A percentile compares a stretch with the other conserved stretches of the same genome.
Conservation (phyloP, 2,888 invertebrate genomes). For the Drosophila fungiperda region DNA sequence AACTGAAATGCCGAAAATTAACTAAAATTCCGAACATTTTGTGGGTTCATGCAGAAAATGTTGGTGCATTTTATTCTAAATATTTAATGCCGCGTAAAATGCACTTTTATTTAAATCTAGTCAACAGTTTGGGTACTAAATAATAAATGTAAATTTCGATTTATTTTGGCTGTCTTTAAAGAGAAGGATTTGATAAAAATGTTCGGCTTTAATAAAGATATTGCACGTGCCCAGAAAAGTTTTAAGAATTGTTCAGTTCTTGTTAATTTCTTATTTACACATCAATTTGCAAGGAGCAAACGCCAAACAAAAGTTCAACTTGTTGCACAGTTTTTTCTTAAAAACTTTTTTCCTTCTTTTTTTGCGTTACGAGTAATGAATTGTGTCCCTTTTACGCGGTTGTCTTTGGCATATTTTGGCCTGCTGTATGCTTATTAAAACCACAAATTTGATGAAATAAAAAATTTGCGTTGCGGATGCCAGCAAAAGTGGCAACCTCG, state of each 20-base stretch:
- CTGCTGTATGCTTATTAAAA: conserved; percentile 55
- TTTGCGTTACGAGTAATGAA: conserved; percentile 57
- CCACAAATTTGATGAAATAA: conserved; percentile 61
- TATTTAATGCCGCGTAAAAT: conserved; percentile 43
- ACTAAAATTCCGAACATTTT: conserved; percentile 27
- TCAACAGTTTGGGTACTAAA: conserved; percentile 10
- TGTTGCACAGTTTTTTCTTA: conserved; percentile 63
- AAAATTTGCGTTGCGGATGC: conserved; percentile 41
- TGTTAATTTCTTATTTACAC: conserved; percentile 53
- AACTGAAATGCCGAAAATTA: conserved; percentile 7
- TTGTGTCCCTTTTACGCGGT: conserved; percentile 66
- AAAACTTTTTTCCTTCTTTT: conserved; percentile 12
- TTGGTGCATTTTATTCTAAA: conserved; percentile 24
- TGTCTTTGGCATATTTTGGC: conserved; percentile 48
- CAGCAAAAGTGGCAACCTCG: conserved; percentile 33
- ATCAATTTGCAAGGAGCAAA: conserved; percentile 52
- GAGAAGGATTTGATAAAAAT: neutral
- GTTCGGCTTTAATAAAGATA: neutral
- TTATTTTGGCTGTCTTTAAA: neutral
- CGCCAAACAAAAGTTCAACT: conserved; percentile 61
- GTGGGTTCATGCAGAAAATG: conserved; percentile 8
- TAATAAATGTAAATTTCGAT: neutral
- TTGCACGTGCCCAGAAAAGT: conserved; percentile 29
- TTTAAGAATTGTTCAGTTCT: conserved; percentile 14
- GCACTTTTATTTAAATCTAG: conserved; percentile 17